Evolutionary conservation across 2,888 invertebrate species (phyloP).

Genomic region (Caenorhabditis auriculariae): DNA sequence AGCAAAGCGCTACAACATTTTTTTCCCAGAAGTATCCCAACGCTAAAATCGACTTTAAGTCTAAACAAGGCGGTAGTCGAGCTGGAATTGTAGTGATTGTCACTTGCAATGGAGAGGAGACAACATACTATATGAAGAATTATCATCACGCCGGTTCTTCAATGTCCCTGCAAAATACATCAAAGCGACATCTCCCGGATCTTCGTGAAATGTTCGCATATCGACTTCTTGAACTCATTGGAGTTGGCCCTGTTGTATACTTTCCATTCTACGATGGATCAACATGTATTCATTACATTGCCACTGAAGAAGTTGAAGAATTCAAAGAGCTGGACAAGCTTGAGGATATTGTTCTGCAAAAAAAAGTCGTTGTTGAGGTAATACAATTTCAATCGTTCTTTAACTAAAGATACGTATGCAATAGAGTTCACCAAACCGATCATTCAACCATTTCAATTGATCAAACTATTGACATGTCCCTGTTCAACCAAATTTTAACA

Average conservation of each 20-base stretch:
- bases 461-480: no score
- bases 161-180: conserved; percentile 21
- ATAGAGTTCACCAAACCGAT: no score
- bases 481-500: no score
- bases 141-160: conserved; percentile 27
- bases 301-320: conserved; percentile 19
- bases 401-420: conserved; percentile 11
- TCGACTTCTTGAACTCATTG: conserved; percentile 19
- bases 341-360: conserved; percentile 14
- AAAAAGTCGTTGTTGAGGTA: conserved; percentile 22
- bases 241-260: conserved; percentile 23
- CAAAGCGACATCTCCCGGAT: conserved; percentile 22
- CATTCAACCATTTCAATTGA: no score
- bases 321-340: conserved; percentile 22
- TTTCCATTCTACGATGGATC: conserved; percentile 21
- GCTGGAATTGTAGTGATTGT: conserved; percentile 17
- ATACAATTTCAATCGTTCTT: conserved; percentile 15
- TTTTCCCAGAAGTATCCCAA: conserved; percentile 20
- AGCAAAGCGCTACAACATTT: conserved; percentile 26
- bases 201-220: conserved; percentile 30
- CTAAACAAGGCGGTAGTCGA: conserved; percentile 20
- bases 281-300: conserved; percentile 18
- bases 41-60: conserved; percentile 17
- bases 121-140: conserved; percentile 22
- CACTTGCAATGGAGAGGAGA: conserved; percentile 14